Evolutionary conservation across 2,113 vertebrate genomes (phyloP), one percentile per base, ranked within the genome.

Genomic region (Esox niger): DNA sequence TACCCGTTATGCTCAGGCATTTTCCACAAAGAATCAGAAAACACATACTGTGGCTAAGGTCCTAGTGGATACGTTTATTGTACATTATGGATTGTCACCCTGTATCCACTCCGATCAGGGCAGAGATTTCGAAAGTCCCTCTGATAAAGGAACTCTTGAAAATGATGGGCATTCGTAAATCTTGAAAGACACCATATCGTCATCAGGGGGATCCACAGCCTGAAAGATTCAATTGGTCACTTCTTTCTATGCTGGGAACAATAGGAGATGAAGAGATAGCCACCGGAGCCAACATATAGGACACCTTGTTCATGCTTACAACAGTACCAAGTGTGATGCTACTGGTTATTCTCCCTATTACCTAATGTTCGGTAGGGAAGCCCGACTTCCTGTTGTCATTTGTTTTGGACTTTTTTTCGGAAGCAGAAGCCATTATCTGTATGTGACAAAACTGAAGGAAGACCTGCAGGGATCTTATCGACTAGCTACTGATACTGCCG

Each of bases 301-400:
- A 2, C 20, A 58, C 13, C 7, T 68, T 7, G 23, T 68, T 3
- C 32, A 68, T 27, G 55, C 66, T 2, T 59, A 59, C 58, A 61
- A 69, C n/a, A 32, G 21, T 38, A 54, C n/a, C 38, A 33, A 64
- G 35, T n/a, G 21, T n/a, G 15, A 61, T 9, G 13, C 60, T 9
- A 63, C 60, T 9, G 69, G 61, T 17, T 64, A 30, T 26, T 74
- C 72, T 5, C 66, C 72, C 1, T 74, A 74, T 31, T 64, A 55
- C 7, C 31, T 64, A 9, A 49, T 64, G 62, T 64, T 64, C n/a
- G 62, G 43, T 1, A 8, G 62, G 7, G 43, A 64, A 20, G 59
- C 30, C 1, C 25, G 58, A 17, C 66, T 74, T 5, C 67, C 52
- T 0, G 32, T 64, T 5, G 73, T n/a, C n/a, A n/a, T n/a, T n/a